Base-by-base conservation (phyloP, 2,888 invertebrate genomes). In the Aphodius sticticus region DNA sequence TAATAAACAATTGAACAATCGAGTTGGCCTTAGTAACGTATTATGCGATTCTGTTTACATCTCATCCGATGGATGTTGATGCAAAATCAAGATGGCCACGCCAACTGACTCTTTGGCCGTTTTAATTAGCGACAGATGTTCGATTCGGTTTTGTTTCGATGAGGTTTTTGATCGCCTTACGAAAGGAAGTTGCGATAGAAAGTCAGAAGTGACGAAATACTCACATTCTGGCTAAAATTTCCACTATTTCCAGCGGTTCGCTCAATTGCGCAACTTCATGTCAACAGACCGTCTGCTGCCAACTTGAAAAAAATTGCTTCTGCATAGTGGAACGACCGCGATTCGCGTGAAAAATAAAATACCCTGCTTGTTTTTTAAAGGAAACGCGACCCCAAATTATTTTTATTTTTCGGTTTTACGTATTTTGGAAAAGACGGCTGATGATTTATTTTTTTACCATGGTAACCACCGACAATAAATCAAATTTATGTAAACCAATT, bases 191-290 rank as follows among this genome's bases (percentile, higher is more conserved):
- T 74, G n/a, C 35, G n/a, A 6, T n/a, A 35, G n/a, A 9, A 7
- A 9, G 36, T 35, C 9, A 36, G 35, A 74, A 35, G n/a, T 2
- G 7, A 9, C 6, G 15, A 26, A 78, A 78, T 79, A 81, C 72
- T 80, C 71, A 81, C 82, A 84, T 82, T 83, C 76, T 83, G 82
- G 81, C 81, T 83, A 84, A 83, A 83, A 81, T 82, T 83, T 82
- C n/a, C 35, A 26, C 36, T 74, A 37, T 16, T 74, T 74, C n/a
- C 37, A 35, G 74, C 74, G 36, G 74, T 35, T 36, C 26, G 26
- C 36, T 26, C 36, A 74, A 35, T 74, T 74, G 74, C 74, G 74
- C 74, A 74, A 74, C 74, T 74, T 37, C 74, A 74, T 74, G 74
- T 74, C 74, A 74, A 74, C 74, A 74, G 36, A 26, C 36, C 74